A percentile compares a stretch with the other conserved stretches of the same genome.
phyloP scores from a whole-genome alignment of 2,888 invertebrate genomes.

The Ichneumoninae sp. region DNA sequence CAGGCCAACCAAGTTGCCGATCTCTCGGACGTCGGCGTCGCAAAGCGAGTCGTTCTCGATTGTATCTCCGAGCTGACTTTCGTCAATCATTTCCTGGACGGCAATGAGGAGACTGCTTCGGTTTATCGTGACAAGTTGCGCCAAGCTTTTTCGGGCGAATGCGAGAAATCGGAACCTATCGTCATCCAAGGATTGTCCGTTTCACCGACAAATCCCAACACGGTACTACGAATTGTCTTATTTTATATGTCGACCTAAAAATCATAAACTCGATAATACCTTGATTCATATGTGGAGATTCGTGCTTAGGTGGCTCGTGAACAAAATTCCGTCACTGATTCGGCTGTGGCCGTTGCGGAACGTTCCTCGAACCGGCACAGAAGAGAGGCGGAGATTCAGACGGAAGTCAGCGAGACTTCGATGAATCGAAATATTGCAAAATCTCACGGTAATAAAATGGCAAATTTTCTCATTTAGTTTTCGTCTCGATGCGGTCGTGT shows the following conservation, averaged over 20 bases:
- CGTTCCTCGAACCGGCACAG: conserved; percentile 13
- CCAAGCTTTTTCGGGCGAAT: conserved; percentile 26
- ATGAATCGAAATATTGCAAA: conserved; percentile 1
- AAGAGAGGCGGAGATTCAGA: conserved; percentile 19
- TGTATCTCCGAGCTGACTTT: conserved; percentile 59
- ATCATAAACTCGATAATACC: background rate
- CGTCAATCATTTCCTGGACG: conserved; percentile 61
- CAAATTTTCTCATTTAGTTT: background rate
- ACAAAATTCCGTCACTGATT: conserved; percentile 13
- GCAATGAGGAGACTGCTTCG: conserved; percentile 43
- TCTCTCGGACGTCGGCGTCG: conserved; percentile 40
- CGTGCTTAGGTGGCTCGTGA: conserved; percentile 9
- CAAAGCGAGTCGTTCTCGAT: conserved; percentile 51
- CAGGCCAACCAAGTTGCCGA: conserved; percentile 41
- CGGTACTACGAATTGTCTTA: conserved; percentile 31
- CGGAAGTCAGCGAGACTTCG: conserved; percentile 13
- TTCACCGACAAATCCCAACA: background rate
- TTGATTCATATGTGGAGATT: background rate
- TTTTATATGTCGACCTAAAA: background rate
- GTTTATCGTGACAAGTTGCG: conserved; percentile 57
- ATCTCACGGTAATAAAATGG: background rate
- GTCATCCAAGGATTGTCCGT: conserved; percentile 31
- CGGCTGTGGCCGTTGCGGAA: conserved; percentile 21
- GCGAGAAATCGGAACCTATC: conserved; percentile 10
- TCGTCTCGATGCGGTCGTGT: background rate